Conservation (phyloP, 2,888 invertebrate species). For the Epinotia nisella region DNA sequence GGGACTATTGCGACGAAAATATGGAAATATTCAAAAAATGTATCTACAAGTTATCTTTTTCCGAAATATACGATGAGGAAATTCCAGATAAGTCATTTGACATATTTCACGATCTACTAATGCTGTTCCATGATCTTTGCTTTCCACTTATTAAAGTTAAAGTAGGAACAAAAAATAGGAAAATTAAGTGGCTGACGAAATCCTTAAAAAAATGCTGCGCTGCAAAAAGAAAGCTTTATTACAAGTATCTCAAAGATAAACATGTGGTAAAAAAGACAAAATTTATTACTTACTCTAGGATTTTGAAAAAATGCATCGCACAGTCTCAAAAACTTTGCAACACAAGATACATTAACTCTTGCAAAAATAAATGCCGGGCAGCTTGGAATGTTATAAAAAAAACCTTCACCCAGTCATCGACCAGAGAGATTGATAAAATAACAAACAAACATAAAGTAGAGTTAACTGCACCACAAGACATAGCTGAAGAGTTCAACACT, state of each 20-base stretch:
- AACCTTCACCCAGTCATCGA: background rate
- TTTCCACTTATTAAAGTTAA: constrained; percentile 6
- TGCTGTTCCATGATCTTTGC: constrained; percentile 13
- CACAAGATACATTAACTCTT: background rate
- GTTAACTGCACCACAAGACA: constrained; percentile 1
- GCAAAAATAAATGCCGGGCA: constrained; percentile 7
- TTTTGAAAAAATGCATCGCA: constrained; percentile 3
- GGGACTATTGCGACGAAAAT: constrained; percentile 8
- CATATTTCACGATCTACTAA: background rate
- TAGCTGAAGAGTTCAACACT: constrained; percentile 10
- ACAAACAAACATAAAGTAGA: too few species aligned
- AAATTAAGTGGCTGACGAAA: constrained; percentile 1
- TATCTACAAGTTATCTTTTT: constrained; percentile 12
- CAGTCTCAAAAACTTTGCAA: constrained; percentile 1
- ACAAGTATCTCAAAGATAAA: background rate
- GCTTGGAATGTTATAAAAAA: background rate
- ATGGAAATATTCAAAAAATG: constrained; percentile 1
- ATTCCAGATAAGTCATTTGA: background rate
- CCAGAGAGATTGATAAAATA: background rate
- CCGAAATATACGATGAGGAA: constrained; percentile 4
- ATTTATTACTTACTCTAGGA: background rate
- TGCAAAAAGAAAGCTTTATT: constrained; percentile 11
- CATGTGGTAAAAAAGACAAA: background rate
- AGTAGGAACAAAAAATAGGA: background rate
- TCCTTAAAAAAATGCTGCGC: constrained; percentile 3